These are phyloP conservation scores for Empidonax alnorum DNA, from an alignment of 2,113 vertebrate genomes.

Conservation along the genomic window DNA sequence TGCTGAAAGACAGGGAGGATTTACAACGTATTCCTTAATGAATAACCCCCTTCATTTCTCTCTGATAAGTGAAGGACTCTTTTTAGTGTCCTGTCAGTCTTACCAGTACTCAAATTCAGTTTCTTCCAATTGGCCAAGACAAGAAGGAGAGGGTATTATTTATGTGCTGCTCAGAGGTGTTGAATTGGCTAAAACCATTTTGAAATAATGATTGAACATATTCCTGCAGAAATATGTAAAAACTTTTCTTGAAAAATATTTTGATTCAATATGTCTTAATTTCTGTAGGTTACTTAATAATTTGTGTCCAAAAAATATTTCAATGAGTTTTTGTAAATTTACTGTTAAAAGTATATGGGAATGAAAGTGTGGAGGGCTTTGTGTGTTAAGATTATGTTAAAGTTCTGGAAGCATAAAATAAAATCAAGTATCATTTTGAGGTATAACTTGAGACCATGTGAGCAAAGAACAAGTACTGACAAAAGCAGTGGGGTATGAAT, in stretches of 20 bases:
- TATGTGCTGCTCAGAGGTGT: not conserved
- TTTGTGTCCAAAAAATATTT: not conserved
- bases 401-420: not conserved
- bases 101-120: not conserved
- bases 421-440: not conserved
- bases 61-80: not conserved
- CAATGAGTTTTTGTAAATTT: not conserved
- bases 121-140: not conserved
- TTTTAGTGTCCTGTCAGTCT: not conserved
- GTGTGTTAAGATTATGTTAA: not conserved
- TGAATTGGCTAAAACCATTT: not conserved
- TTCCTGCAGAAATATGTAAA: not conserved
- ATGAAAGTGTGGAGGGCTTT: accelerated
- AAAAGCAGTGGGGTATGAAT: not conserved
- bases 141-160: not conserved
- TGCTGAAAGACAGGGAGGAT: not conserved
- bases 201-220: not conserved
- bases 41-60: not conserved
- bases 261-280: not conserved
- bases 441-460: not conserved
- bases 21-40: not conserved
- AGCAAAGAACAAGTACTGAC: not conserved
- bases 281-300: not conserved
- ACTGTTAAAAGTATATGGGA: not conserved
- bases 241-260: not conserved